Base-by-base conservation (phyloP, 2,797 vertebrate species). In the Lagocephalus sceleratus region DNA sequence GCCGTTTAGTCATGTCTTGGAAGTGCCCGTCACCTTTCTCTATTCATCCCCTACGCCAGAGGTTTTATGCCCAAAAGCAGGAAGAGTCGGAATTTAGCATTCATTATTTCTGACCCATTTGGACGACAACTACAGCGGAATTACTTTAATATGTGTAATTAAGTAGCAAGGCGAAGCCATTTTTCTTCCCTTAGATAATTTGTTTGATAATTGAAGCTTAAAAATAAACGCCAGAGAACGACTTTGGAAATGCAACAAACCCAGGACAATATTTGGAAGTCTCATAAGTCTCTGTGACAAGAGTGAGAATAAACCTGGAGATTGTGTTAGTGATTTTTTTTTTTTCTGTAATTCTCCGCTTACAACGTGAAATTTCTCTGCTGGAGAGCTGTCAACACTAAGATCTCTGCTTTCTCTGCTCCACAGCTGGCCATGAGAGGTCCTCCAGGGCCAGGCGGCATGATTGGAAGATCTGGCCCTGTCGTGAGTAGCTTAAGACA, bases 391-490 rank as follows among this genome's bases (percentile, higher is more conserved):
- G 40, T 42, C 40, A 19, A 35, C 3, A n/a, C 17, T 42, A 10
- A n/a, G 9, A n/a, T 0, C 17, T 42, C 62, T 68, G 15, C 51
- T 65, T 47, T 68, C 26, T 86, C 62, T 80, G 51, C 61, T 79
- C 68, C 66, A 44, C 83, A 98, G 97, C 93, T 99, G 80, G 84
- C 96, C 22, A 92, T 98, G 92, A 92, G 94, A 85, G 97, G 97
- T 43, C 73, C 95, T 16, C 88, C 96, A 52, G 96, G 97, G 46
- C 97, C 97, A 43, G 87, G 88, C 79, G 97, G 97, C 79, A 85
- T 99, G 80, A 87, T 94, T 56, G 97, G 97, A 90, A 91, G 97
- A 89, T 90, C 94, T 11, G 97, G 97, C 63, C 94, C 95, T 74
- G 88, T 99, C 93, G 97, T 99, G 90, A 85, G 95, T 93, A 71